Conservation (phyloP, 2,888 invertebrate genomes). For the Eurytoma adleriae region DNA sequence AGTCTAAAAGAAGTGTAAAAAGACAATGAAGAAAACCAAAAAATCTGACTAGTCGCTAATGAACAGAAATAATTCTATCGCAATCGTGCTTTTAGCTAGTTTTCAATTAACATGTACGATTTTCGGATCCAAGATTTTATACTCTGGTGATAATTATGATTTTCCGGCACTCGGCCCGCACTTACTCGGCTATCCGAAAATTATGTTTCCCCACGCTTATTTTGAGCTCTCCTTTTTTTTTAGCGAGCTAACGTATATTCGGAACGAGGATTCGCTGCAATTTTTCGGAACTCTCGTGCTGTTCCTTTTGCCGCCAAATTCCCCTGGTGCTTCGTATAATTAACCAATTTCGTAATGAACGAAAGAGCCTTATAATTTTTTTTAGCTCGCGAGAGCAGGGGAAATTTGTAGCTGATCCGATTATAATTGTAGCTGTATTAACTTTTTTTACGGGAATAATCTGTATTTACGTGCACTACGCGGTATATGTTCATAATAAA, state of each 20-base stretch:
- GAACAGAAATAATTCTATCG: constrained; percentile 75
- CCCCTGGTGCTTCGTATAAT: constrained; percentile 19
- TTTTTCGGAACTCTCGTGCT: constrained; percentile 13
- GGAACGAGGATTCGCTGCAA: not conserved
- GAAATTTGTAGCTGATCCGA: not conserved
- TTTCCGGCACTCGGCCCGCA: constrained; percentile 27
- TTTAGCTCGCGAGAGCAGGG: not conserved
- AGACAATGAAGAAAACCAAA: constrained; percentile 28
- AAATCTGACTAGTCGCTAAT: constrained; percentile 68
- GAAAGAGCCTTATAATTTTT: not conserved
- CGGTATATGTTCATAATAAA: too few species aligned
- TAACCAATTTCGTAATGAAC: constrained; percentile 35
- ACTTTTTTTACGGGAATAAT: not conserved
- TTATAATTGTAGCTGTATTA: not conserved
- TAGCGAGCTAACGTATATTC: too few species aligned
- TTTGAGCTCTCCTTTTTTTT: not conserved
- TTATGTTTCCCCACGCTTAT: not conserved
- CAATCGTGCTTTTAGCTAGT: constrained; percentile 72
- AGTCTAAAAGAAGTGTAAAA: not conserved
- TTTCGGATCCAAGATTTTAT: constrained; percentile 68
- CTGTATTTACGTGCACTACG: too few species aligned
- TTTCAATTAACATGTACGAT: constrained; percentile 70
- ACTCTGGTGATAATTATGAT: constrained; percentile 51
- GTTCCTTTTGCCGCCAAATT: constrained; percentile 38
- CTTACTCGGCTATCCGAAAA: constrained; percentile 23